Evolutionary conservation across 2,113 vertebrate species (phyloP).

Genomic region (Amblyopsis rosae): DNA sequence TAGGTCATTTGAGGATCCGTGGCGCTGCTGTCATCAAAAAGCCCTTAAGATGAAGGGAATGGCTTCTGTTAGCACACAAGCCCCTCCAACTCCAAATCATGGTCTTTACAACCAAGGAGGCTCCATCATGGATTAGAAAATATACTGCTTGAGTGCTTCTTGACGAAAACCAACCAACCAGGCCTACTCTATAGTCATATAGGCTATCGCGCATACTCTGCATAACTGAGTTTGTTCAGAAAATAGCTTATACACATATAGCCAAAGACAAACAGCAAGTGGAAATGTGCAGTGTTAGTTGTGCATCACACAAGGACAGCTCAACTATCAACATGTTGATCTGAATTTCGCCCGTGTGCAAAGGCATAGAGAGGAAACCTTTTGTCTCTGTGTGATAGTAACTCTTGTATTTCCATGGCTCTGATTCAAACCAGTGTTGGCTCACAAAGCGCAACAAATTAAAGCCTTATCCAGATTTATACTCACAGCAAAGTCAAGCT

Average conservation of each 20-base stretch:
- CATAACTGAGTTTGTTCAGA: constrained; percentile 16
- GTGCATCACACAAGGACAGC: no score
- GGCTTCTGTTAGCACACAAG: constrained; percentile 49
- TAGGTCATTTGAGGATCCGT: constrained; percentile 49
- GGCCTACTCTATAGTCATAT: no score
- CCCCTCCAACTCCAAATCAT: constrained; percentile 43
- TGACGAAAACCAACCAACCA: neutral
- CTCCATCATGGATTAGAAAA: constrained; percentile 41
- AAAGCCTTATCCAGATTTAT: neutral
- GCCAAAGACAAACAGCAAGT: neutral
- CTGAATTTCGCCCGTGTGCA: constrained; percentile 7
- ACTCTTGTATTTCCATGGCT: neutral
- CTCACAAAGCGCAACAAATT: constrained; percentile 13
- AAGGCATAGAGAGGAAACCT: neutral
- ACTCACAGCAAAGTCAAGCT: no score
- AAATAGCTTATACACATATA: constrained; percentile 1
- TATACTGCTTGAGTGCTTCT: constrained; percentile 21
- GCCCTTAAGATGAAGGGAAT: constrained; percentile 49
- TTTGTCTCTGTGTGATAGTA: constrained; percentile 18
- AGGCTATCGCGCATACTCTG: neutral
- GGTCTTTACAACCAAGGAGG: constrained; percentile 1
- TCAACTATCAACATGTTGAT: constrained; percentile 12
- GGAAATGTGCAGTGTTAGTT: no score
- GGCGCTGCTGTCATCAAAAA: constrained; percentile 46
- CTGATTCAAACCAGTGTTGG: neutral